phyloP scores from a whole-genome alignment of 2,113 vertebrate species.

The Amphilophus citrinellus region DNA sequence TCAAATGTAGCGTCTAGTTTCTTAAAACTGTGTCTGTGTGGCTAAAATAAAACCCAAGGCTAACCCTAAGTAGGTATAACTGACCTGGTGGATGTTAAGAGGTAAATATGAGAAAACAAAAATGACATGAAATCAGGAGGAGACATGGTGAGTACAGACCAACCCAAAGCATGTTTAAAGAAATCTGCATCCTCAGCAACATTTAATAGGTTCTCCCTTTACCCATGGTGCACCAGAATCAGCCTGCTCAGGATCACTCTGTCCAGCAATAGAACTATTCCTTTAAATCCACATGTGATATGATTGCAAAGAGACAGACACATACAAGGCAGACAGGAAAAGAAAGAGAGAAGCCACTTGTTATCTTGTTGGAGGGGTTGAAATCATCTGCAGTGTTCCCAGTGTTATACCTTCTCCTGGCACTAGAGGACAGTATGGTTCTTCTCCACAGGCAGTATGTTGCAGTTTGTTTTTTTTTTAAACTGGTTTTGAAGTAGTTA shows the following conservation, averaged over 20 bases:
- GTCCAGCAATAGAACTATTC: background rate
- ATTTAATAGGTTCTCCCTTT: background rate
- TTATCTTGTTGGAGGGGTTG: constrained; percentile 9
- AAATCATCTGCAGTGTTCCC: constrained; percentile 34
- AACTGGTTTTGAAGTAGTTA: constrained; percentile 39
- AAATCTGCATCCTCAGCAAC: background rate
- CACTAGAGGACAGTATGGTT: constrained; percentile 65
- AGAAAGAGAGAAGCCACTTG: constrained; percentile 19
- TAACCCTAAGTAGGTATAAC: background rate
- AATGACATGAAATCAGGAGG: background rate
- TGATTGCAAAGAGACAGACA: background rate
- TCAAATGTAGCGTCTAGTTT: background rate
- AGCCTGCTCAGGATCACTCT: background rate
- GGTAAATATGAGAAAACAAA: too few relatives aligned
- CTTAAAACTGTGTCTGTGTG: background rate
- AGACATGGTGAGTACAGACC: fast-evolving
- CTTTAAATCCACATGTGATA: background rate
- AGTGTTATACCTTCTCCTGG: fast-evolving
- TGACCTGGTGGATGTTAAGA: background rate
- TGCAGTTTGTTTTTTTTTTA: background rate
- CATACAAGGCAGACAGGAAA: background rate
- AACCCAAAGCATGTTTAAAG: background rate
- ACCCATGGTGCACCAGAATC: background rate
- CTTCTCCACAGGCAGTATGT: background rate
- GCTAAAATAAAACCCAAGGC: background rate